Evolutionary conservation across 2,113 vertebrate genomes (phyloP).

Genomic region (Macrotus californicus): DNA sequence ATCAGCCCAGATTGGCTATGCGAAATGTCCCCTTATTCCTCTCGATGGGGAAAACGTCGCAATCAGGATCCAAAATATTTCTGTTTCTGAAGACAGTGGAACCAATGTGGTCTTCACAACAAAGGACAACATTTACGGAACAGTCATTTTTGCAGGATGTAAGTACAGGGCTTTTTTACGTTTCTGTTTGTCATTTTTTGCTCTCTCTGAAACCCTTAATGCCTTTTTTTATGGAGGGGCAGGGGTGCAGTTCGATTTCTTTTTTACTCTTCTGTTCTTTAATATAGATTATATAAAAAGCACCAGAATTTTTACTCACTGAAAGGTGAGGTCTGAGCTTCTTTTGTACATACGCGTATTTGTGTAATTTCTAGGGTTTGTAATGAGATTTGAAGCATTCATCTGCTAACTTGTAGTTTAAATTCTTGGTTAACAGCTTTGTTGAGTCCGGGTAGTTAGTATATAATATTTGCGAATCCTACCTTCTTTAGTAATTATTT

Average conservation of each 20-base stretch:
- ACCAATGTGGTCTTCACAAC: constrained; percentile 76
- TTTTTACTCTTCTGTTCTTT: background rate
- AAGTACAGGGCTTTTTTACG: constrained; percentile 55
- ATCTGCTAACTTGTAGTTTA: background rate
- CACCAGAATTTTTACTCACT: background rate
- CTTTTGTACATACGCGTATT: background rate
- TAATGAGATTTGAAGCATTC: background rate
- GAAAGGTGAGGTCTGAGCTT: background rate
- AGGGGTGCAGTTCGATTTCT: background rate
- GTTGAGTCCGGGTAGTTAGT: background rate
- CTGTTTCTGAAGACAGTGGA: constrained; percentile 71
- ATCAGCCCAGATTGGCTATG: constrained; percentile 55
- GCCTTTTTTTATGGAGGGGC: background rate
- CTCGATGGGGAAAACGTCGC: constrained; percentile 77
- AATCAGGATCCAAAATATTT: constrained; percentile 76
- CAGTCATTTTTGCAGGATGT: constrained; percentile 85
- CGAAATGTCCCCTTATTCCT: constrained; percentile 41
- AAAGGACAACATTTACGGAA: constrained; percentile 57
- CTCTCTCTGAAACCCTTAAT: background rate
- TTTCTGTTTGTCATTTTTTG: background rate
- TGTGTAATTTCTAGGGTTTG: background rate
- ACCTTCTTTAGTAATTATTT: background rate
- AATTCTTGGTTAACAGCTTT: background rate
- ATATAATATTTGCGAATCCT: background rate
- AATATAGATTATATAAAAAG: background rate